A percentile compares a stretch with the other conserved stretches of the same genome.
These are phyloP conservation scores for Psylliodes chrysocephalus DNA, from an alignment of 2,888 invertebrate species.

Conservation along the genomic window DNA sequence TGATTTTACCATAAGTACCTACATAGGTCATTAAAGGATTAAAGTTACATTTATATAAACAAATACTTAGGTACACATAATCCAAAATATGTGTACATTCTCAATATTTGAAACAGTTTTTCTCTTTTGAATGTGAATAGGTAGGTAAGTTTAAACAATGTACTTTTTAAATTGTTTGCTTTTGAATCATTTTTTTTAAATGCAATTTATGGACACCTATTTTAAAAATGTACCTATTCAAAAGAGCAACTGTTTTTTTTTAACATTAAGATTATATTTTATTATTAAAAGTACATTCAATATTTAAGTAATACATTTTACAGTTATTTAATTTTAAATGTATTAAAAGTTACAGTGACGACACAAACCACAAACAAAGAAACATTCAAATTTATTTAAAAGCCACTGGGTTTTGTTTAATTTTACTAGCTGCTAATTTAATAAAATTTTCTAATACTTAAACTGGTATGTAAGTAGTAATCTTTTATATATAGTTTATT, in stretches of 20 bases:
- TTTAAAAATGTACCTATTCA: slow-evolving; percentile 11
- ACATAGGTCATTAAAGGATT: slow-evolving; percentile 29
- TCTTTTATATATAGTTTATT: slow-evolving; percentile 24
- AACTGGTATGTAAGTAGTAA: slow-evolving; percentile 24
- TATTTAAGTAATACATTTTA: slow-evolving; percentile 30
- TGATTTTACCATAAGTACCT: slow-evolving; percentile 29
- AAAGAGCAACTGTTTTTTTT: slow-evolving; percentile 16
- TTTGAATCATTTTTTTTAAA: too few species aligned
- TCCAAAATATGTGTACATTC: slow-evolving; percentile 4
- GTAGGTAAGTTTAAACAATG: too few species aligned
- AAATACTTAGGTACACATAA: slow-evolving; percentile 18
- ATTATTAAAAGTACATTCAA: slow-evolving; percentile 31
- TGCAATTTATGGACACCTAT: background rate
- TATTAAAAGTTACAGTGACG: slow-evolving; percentile 40
- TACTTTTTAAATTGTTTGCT: too few species aligned
- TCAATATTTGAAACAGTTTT: slow-evolving; percentile 1
- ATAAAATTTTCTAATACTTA: slow-evolving; percentile 24
- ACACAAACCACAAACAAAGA: slow-evolving; percentile 37
- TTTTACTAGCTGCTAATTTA: slow-evolving; percentile 22
- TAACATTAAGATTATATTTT: slow-evolving; percentile 31
- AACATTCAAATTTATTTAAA: slow-evolving; percentile 36
- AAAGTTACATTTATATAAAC: slow-evolving; percentile 36
- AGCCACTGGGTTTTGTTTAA: slow-evolving; percentile 33
- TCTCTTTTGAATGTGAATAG: slow-evolving; percentile 14
- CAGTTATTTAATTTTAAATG: slow-evolving; percentile 24